Evolutionary conservation across 2,888 invertebrate genomes (phyloP), one percentile per base, ranked within the genome.

Genomic region (Habroteleia sp.): DNA sequence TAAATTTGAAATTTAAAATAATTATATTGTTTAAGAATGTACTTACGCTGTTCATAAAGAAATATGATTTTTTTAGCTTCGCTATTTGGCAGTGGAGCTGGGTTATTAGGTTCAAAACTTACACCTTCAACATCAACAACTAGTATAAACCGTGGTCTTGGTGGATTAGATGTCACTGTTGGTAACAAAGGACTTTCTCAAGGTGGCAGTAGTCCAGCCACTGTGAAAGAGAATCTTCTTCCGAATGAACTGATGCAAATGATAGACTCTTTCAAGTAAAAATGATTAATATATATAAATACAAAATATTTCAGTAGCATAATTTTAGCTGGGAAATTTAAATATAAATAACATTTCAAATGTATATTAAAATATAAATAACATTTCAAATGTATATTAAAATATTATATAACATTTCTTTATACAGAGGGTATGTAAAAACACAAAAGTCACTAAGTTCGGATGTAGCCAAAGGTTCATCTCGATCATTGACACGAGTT

Each of bases 371-470:
- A 5, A 20, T 20, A 3, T 20, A 20, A 20, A 20, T 5, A 20
- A 20, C 5, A 20, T 20, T 20, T 2, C 5, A 20, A 20, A 20
- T 3, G 5, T 20, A 20, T 3, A 20, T 3, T 20, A n/a, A n/a
- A n/a, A n/a, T n/a, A n/a, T 42, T 11, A 23, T n/a, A n/a, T n/a
- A n/a, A n/a, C n/a, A n/a, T n/a, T 29, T 10, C 10, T 14, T 17
- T 44, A 7, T 25, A 16, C 58, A 91, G 91, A 78, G 92, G 92
- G 63, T 94, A 94, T 87, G 94, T 97, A 0, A 96, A 96, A 89
- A 93, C 94, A 65, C 96, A 97, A 85, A 97, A 97, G 87, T 90
- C 91, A 0, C 90, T 94, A 25, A 93, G 94, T 72, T 95, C 96
- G 0, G 96, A 96, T 82, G 94, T 97, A 39, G 93, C 95, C 81